A percentile compares a stretch with the other conserved stretches of the same genome.
phyloP scores from a whole-genome alignment of 2,888 invertebrate genomes.

The Lithophane socia region DNA sequence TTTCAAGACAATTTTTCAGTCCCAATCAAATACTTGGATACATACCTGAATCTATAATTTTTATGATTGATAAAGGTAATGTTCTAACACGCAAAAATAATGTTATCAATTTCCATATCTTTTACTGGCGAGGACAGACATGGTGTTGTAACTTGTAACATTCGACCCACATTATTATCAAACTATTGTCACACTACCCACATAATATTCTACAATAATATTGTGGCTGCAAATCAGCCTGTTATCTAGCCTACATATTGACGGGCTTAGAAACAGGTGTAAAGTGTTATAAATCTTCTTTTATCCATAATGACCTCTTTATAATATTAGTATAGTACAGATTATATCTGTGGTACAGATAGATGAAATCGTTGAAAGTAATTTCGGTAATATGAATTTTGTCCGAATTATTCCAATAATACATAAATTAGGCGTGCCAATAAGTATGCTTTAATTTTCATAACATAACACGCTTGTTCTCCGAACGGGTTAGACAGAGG shows the following conservation, averaged over 20 bases:
- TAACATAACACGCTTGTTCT: background rate
- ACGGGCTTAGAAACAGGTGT: conserved; percentile 8
- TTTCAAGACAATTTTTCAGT: too few relatives aligned
- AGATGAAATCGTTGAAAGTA: background rate
- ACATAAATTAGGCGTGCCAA: background rate
- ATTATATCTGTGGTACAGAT: too few relatives aligned
- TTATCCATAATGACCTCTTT: background rate
- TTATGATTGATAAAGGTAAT: background rate
- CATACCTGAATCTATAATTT: too few relatives aligned
- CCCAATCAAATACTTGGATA: too few relatives aligned
- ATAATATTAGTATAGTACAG: too few relatives aligned
- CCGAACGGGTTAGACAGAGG: too few relatives aligned
- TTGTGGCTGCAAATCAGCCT: conserved; percentile 19
- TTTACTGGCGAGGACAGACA: conserved; percentile 25
- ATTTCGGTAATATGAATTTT: background rate
- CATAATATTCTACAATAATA: conserved; percentile 1
- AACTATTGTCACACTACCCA: conserved; percentile 19
- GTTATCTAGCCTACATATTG: conserved; percentile 30
- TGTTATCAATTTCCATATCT: conserved; percentile 38
- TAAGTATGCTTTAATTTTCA: too few relatives aligned
- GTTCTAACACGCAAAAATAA: conserved; percentile 26
- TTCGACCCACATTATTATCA: conserved; percentile 64
- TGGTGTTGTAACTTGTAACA: conserved; percentile 54
- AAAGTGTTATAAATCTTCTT: conserved; percentile 9
- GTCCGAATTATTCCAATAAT: background rate